Percentiles rank a stretch among this genome's conserved stretches.
phyloP scores from a whole-genome alignment of 2,113 vertebrate genomes.

The Aspiorhynchus laticeps region DNA sequence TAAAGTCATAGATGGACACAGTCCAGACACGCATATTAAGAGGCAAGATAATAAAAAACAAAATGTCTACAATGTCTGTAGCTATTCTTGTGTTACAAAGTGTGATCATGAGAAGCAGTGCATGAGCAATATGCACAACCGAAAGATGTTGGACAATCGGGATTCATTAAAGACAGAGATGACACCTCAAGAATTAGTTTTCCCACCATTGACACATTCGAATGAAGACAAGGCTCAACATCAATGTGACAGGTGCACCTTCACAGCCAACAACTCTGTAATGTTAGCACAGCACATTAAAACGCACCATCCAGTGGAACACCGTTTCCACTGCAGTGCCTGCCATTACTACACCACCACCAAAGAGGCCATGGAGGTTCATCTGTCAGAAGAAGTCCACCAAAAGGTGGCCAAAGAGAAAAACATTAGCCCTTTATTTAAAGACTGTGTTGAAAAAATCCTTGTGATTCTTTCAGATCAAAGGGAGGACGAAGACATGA shows the following conservation, averaged over 20 bases:
- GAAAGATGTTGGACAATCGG: slow-evolving; percentile 27
- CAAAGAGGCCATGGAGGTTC: slow-evolving; percentile 87
- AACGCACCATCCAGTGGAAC: slow-evolving; percentile 80
- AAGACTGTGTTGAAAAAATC: slow-evolving; percentile 87
- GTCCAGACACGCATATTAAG: slow-evolving; percentile 73
- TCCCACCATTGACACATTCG: slow-evolving; percentile 68
- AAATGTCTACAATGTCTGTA: slow-evolving; percentile 68
- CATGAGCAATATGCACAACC: slow-evolving; percentile 66
- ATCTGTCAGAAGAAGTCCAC: slow-evolving; percentile 87
- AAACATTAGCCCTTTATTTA: slow-evolving; percentile 77
- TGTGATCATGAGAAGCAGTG: slow-evolving; percentile 71
- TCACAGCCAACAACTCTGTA: slow-evolving; percentile 83
- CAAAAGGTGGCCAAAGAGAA: slow-evolving; percentile 82
- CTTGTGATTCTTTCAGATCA: slow-evolving; percentile 72
- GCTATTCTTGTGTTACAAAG: slow-evolving; percentile 64
- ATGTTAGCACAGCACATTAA: slow-evolving; percentile 87
- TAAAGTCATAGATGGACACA: slow-evolving; percentile 70
- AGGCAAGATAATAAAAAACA: slow-evolving; percentile 73
- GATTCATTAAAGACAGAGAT: slow-evolving; percentile 54
- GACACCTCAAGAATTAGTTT: slow-evolving; percentile 35
- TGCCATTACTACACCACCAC: slow-evolving; percentile 89
- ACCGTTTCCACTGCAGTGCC: slow-evolving; percentile 87
- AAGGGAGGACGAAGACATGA: slow-evolving; percentile 42
- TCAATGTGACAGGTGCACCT: slow-evolving; percentile 88
- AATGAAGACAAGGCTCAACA: slow-evolving; percentile 79